Evolutionary conservation across 2,888 invertebrate species (phyloP), one percentile per base, ranked within the genome.

Genomic region (Rhingia campestris): DNA sequence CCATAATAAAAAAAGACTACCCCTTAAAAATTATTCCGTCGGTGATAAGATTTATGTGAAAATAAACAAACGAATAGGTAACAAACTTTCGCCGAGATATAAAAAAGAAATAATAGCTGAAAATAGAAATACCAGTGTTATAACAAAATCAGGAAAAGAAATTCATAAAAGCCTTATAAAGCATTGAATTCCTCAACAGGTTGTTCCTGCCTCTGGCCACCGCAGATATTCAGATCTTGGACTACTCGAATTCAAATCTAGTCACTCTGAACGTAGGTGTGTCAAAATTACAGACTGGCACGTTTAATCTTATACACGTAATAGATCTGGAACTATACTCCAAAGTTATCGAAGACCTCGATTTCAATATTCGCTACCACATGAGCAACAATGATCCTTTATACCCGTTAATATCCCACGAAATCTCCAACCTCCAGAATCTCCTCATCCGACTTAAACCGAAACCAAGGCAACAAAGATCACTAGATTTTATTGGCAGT

Each of bases 281-380:
- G 39, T 61, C 76, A 3, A 80, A 63, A 67, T 7, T 75, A 10
- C 67, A 79, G 12, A 54, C 39, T 2, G 72, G 74, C 9, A 74
- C 63, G 1, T 70, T 84, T 9, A 79, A 69, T 66, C 10, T 79
- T 1, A 69, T 79, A 12, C 77, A 84, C 22, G 37, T 35, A 10
- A 79, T 84, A 9, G 59, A 73, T 37, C 30, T 74, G 5, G 53
- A 49, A 58, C 7, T 14, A 67, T 74, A 81, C 35, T 22, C 51
- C 7, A 12, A 45, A 53, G n/a, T 59, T 12, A 14, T 76, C 45
- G 14, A 49, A 10, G 14, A 22, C 6, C 10, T 59, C n/a, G 14
- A 49, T 14, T 22, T 22, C 43, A 12, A 54, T 6, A 5, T 9
- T 5, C 32, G 9, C n/a, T 35, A 49, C 35, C 35, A 33, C 6